Base-by-base conservation (phyloP, 2,888 invertebrate species). In the Heteromurus nitidus region DNA sequence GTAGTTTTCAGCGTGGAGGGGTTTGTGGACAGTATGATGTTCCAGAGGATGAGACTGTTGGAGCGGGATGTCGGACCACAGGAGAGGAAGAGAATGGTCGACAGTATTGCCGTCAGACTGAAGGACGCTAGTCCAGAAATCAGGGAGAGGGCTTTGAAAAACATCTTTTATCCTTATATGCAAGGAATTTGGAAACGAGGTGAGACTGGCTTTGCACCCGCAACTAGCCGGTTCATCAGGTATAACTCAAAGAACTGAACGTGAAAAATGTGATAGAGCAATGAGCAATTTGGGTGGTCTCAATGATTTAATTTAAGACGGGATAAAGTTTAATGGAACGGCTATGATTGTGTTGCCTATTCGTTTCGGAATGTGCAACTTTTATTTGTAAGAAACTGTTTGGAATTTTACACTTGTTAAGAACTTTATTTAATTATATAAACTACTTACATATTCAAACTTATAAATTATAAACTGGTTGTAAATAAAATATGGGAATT, bases 31-130 rank as follows among this genome's bases (percentile, higher is more conserved):
- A 93, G 90, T 87, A 94, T 93, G 88, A 94, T 96, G 88, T 93
- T 93, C 80, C 98, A 99, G 90, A 93, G 94, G 0, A 92, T 93
- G 18, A 88, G 90, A 0, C 96, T 98, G 89, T 98, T 94, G 92
- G 92, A 91, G 87, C 92, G 94, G 88, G 95, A 95, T 2, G 91
- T 98, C 87, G 93, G 93, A 84, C 92, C 92, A n/a, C 94, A 91
- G 0, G 95, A 93, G 70, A 92, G 93, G 85, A 90, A 92, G 72
- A 92, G 96, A 50, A 89, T 95, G 70, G 92, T 94, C 1, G 90
- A 92, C 26, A 98, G 98, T 89, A 92, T 99, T 87, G 95, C 94
- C 0, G 93, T 91, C 3, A 93, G 94, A 88, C 89, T 98, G 77
- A 92, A 92, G 86, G 91, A 92, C 85, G 96, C 97, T 2, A 93